Evolutionary conservation across 2,113 vertebrate species (phyloP), one percentile per base, ranked within the genome.

Genomic region (Oryzias melastigma): DNA sequence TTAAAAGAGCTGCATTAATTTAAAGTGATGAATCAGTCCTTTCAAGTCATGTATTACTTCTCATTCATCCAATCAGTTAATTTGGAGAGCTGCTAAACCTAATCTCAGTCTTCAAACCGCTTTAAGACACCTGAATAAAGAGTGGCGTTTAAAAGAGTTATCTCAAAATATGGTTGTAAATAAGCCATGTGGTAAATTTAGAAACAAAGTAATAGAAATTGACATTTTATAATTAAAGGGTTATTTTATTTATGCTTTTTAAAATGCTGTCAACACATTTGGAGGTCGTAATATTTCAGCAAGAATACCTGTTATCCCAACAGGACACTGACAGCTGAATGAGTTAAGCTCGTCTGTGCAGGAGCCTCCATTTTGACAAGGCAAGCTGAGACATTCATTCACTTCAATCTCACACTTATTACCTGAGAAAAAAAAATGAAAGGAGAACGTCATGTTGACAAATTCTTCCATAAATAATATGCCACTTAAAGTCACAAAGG

Each of bases 341-440:
- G 88, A 82, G 73, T 89, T 81, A 43, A 93, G 87, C 45, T 90
- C 89, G 81, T 93, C 90, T 57, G 85, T 18, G 68, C 90, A 94
- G 46, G 78, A 87, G 20, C 82, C 90, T 60, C 89, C 87, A 14
- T 92, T 92, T 71, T 29, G 76, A 79, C 90, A 93, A 58, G 92
- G 90, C 58, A 81, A 87, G 76, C 92, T 93, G 16, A 91, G 88
- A 74, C 91, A 94, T 81, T 93, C 89, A 67, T 93, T 81, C 64
- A 93, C 89, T 75, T 94, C 89, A 81, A 83, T 92, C 77, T 93
- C 92, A 68, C 92, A 94, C 59, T 87, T 89, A 80, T 87, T 79
- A 79, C 91, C 93, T 95, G 72, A 48, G 68, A 85, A 91, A 17
- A 17, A 45, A 46, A 35, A 35, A 35, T 44, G 24, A 82, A 63